Conservation (phyloP, 2,113 vertebrate species). For the Aleadryas rufinucha region DNA sequence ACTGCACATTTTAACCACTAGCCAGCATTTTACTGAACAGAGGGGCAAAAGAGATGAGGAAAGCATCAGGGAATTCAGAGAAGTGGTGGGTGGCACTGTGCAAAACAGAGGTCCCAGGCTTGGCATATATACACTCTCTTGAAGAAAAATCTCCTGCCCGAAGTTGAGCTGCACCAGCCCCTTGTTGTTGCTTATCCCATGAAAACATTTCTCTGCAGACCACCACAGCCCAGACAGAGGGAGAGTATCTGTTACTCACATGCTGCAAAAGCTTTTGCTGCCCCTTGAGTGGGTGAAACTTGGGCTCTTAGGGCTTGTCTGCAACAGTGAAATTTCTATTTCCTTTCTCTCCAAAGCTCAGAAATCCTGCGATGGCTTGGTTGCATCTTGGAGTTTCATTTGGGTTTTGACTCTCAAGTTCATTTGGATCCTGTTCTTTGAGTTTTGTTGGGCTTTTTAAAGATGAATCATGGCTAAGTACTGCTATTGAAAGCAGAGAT, state of each 20-base stretch:
- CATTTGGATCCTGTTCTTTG: not conserved
- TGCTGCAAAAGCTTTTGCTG: not conserved
- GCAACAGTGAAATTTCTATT: not conserved
- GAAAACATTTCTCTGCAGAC: not conserved
- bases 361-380: not conserved
- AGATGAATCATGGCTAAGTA: not conserved
- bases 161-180: not conserved
- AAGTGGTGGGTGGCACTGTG: not conserved
- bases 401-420: not conserved
- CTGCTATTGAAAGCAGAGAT: not conserved
- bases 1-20: not conserved
- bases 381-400: not conserved
- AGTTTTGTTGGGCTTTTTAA: not conserved
- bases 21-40: not conserved
- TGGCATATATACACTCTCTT: not conserved
- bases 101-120: not conserved
- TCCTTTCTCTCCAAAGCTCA: not conserved
- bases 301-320: not conserved
- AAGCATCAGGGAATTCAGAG: not conserved
- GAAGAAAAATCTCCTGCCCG: not conserved
- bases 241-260: not conserved
- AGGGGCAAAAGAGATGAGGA: not conserved
- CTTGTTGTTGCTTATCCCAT: not conserved
- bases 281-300: not conserved
- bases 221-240: not conserved